A percentile compares a stretch with the other conserved stretches of the same genome.
Conservation (phyloP, 2,113 vertebrate genomes). For the Eretmochelys imbricata region DNA sequence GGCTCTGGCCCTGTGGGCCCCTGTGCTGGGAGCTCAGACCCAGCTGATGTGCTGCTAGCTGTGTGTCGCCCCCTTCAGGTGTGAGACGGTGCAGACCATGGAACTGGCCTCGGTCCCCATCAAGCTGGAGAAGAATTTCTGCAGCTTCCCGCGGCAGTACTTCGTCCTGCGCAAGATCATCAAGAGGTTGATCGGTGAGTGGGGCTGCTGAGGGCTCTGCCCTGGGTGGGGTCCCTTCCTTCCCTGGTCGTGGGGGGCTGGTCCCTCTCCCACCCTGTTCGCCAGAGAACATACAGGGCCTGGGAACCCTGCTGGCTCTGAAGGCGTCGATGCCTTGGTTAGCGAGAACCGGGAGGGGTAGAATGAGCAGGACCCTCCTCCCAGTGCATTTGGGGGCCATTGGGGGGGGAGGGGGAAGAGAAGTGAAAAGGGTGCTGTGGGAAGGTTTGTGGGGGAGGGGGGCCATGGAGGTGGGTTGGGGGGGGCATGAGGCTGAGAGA, state of each 20-base stretch:
- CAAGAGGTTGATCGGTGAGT: constrained; percentile 75
- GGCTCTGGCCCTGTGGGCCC: constrained; percentile 30
- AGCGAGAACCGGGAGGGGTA: not conserved
- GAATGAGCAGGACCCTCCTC: not conserved
- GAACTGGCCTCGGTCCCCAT: constrained; percentile 63
- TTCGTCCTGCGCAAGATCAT: constrained; percentile 77
- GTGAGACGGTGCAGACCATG: constrained; percentile 65
- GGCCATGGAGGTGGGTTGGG: too few species aligned
- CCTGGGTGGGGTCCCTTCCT: not conserved
- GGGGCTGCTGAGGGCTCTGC: constrained; percentile 6
- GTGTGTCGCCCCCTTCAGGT: constrained; percentile 43
- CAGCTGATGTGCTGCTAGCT: too few species aligned
- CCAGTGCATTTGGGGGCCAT: too few species aligned
- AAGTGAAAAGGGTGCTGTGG: not conserved
- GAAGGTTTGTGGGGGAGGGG: not conserved
- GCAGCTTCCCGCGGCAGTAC: constrained; percentile 75
- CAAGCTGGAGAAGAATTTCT: constrained; percentile 75
- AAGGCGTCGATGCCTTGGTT: not conserved
- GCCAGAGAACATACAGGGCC: too few species aligned
- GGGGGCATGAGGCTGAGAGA: too few species aligned
- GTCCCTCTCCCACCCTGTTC: too few species aligned
- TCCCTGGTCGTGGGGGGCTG: too few species aligned
- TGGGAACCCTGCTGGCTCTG: not conserved
- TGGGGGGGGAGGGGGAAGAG: not conserved
- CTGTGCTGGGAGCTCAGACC: not conserved